These are phyloP conservation scores for Mesembrinibis cayennensis DNA, from an alignment of 2,113 vertebrate species.

Conservation along the genomic window DNA sequence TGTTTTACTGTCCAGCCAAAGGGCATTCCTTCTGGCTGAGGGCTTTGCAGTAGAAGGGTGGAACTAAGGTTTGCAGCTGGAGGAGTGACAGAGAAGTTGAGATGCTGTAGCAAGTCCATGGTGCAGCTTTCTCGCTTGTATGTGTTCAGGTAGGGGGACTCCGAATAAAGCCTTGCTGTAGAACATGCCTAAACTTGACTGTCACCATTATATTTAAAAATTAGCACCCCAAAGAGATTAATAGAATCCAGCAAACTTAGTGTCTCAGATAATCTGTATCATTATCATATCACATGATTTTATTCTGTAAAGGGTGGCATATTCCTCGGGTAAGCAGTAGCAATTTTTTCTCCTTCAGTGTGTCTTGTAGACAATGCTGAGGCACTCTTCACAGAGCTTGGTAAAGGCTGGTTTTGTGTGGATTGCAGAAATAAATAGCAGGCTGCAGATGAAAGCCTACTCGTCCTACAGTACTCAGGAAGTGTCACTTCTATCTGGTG, in stretches of 20 bases:
- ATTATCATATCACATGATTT: not conserved
- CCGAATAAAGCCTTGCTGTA: not conserved
- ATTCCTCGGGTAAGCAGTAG: not conserved
- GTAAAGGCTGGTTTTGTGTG: not conserved
- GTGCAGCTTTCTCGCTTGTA: not conserved
- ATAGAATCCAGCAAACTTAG: not conserved
- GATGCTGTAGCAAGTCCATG: not conserved
- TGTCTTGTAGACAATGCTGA: not conserved
- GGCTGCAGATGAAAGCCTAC: slow-evolving; percentile 8
- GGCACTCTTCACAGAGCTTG: not conserved
- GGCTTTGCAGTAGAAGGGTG: not conserved
- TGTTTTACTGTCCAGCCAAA: not conserved
- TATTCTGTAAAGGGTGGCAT: not conserved
- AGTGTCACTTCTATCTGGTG: not conserved
- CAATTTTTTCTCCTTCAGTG: not conserved
- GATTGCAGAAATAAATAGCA: not conserved
- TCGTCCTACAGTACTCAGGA: not conserved
- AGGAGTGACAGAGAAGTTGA: not conserved
- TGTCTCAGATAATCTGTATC: not conserved
- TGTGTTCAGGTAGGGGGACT: not conserved
- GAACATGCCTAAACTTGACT: not conserved
- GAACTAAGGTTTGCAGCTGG: not conserved
- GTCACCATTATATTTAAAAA: not conserved
- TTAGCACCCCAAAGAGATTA: not conserved
- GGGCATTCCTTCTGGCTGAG: not conserved